phyloP scores from a whole-genome alignment of 2,113 vertebrate species.

The Thermophis baileyi region DNA sequence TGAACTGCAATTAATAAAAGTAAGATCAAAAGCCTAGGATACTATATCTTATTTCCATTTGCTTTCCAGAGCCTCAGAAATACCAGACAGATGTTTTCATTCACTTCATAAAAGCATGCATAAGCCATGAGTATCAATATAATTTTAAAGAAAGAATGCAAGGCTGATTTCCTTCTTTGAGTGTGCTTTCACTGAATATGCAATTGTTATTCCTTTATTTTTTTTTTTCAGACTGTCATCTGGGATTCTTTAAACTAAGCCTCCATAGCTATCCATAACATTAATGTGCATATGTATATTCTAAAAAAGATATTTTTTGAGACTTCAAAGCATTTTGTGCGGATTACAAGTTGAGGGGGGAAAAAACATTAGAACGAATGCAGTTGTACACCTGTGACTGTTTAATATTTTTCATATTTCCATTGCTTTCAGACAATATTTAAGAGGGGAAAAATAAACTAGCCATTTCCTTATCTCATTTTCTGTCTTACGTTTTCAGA shows the following conservation, averaged over 20 bases:
- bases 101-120: conserved; percentile 20
- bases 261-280: background rate
- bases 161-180: conserved; percentile 7
- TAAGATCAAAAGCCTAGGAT: conserved; percentile 21
- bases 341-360: background rate
- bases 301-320: conserved; percentile 27
- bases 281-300: conserved; percentile 24
- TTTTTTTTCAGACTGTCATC: conserved; percentile 10
- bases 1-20: conserved; percentile 30
- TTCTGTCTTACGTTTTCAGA: background rate
- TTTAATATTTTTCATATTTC: conserved; percentile 7
- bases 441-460: background rate
- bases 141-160: conserved; percentile 28
- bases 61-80: conserved; percentile 39
- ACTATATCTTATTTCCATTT: conserved; percentile 27
- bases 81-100: conserved; percentile 43
- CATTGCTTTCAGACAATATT: background rate
- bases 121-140: background rate
- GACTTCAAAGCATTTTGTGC: conserved; percentile 17
- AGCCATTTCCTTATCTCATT: background rate
- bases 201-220: conserved; percentile 20
- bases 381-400: conserved; percentile 12
- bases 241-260: conserved; percentile 33
- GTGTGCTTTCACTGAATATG: conserved; percentile 2
- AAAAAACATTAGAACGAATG: background rate